These are phyloP conservation scores for Anaspis maculata DNA, from an alignment of 2,888 invertebrate species.

Conservation along the genomic window DNA sequence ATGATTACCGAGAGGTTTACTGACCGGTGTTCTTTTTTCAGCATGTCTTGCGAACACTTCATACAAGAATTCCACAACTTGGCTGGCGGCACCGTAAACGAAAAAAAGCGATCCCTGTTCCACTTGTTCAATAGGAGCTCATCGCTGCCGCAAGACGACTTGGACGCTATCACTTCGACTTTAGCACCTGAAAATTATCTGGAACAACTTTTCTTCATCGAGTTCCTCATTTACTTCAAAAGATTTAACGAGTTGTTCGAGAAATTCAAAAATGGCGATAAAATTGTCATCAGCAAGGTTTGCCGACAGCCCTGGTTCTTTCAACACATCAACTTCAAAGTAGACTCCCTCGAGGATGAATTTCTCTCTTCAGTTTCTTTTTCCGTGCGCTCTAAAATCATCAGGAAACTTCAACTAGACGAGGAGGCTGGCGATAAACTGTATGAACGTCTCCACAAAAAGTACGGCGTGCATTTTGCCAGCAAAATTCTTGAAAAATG, in stretches of 20 bases:
- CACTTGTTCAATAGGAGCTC: slow-evolving; percentile 5
- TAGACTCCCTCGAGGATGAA: slow-evolving; percentile 5
- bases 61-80: slow-evolving; percentile 10
- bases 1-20: too few relatives aligned
- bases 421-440: slow-evolving; percentile 7
- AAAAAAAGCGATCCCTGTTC: slow-evolving; percentile 10
- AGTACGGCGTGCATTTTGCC: slow-evolving; percentile 10
- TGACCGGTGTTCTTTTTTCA: too few relatives aligned
- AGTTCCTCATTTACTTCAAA: slow-evolving; percentile 12
- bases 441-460: slow-evolving; percentile 6
- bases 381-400: slow-evolving; percentile 10
- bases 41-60: too few relatives aligned
- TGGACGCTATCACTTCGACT: slow-evolving; percentile 6
- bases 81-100: slow-evolving; percentile 7
- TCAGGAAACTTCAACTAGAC: slow-evolving; percentile 8
- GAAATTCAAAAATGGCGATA: slow-evolving; percentile 12
- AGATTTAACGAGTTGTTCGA: slow-evolving; percentile 6
- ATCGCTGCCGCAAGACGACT: neutral
- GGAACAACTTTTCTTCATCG: slow-evolving; percentile 12
- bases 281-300: slow-evolving; percentile 9
- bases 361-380: slow-evolving; percentile 10
- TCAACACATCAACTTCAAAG: slow-evolving; percentile 4
- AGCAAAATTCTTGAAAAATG: slow-evolving; percentile 10
- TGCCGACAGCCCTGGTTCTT: slow-evolving; percentile 14
- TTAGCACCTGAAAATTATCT: slow-evolving; percentile 9